These are phyloP conservation scores for Oncorhynchus mykiss DNA, from an alignment of 2,113 vertebrate genomes.

Conservation along the genomic window DNA sequence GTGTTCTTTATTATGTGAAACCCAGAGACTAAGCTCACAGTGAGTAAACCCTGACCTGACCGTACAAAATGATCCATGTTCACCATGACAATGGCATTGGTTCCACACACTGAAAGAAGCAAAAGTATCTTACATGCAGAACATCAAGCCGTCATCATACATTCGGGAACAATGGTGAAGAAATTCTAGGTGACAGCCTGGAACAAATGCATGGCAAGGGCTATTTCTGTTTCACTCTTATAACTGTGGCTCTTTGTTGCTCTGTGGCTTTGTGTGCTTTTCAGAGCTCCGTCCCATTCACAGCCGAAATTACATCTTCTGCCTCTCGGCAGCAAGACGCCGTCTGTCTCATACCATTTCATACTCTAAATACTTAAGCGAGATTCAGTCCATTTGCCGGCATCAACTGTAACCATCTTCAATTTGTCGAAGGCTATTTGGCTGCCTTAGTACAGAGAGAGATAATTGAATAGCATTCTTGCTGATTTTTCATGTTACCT, in stretches of 20 bases:
- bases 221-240: background rate
- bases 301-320: slow-evolving; percentile 21
- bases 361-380: slow-evolving; percentile 38
- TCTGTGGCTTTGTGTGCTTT: slow-evolving; percentile 10
- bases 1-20: background rate
- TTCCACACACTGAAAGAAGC: slow-evolving; percentile 43
- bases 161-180: slow-evolving; percentile 39
- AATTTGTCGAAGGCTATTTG: slow-evolving; percentile 61
- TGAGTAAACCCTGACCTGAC: slow-evolving; percentile 19
- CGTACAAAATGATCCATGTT: slow-evolving; percentile 43
- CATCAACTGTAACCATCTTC: slow-evolving; percentile 59
- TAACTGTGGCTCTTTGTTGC: slow-evolving; percentile 10
- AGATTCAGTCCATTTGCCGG: slow-evolving; percentile 59
- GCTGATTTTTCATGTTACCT: slow-evolving; percentile 58
- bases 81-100: slow-evolving; percentile 40
- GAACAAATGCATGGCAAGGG: slow-evolving; percentile 37
- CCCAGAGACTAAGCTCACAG: slow-evolving; percentile 6
- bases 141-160: slow-evolving; percentile 51
- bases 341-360: background rate
- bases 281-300: slow-evolving; percentile 38
- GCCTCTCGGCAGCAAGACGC: slow-evolving; percentile 30
- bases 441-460: slow-evolving; percentile 38
- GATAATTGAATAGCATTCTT: slow-evolving; percentile 66
- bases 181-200: slow-evolving; percentile 29
- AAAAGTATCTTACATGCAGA: slow-evolving; percentile 26